Conservation (phyloP, 2,888 invertebrate genomes). For the Drosophila flavopinicola region DNA sequence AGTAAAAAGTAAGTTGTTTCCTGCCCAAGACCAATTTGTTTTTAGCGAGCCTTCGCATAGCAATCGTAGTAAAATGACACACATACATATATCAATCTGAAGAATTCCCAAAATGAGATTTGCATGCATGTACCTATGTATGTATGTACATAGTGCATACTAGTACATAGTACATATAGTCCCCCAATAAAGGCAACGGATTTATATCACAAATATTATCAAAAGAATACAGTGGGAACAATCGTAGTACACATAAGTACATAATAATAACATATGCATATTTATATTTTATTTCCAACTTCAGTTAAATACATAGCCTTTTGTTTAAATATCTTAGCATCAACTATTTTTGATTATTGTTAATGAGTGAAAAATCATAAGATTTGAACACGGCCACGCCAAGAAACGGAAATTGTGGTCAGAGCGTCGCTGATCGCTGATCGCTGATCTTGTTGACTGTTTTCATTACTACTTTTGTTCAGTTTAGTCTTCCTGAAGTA, state of each 20-base stretch:
- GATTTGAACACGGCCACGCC: conserved; percentile 37
- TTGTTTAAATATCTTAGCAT: conserved; percentile 44
- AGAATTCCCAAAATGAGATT: conserved; percentile 4
- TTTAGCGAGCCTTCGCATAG: conserved; percentile 8
- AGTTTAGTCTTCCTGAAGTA: conserved; percentile 66
- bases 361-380: conserved; percentile 53
- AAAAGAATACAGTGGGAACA: conserved; percentile 18
- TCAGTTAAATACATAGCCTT: conserved; percentile 39
- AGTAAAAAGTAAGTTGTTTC: background rate
- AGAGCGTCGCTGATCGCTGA: conserved; percentile 37
- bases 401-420: conserved; percentile 50
- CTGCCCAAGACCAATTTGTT: background rate
- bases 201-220: conserved; percentile 1
- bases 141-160: conserved; percentile 3
- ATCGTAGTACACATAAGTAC: conserved; percentile 40
- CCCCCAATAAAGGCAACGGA: conserved; percentile 3
- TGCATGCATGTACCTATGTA: conserved; percentile 31
- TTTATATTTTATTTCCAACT: conserved; percentile 43
- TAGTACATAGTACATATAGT: background rate
- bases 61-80: conserved; percentile 3
- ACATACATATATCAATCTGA: conserved; percentile 2
- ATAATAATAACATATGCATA: conserved; percentile 54
- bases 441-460: conserved; percentile 67
- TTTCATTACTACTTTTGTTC: conserved; percentile 78
- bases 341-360: conserved; percentile 61